Evolutionary conservation across 2,113 vertebrate genomes (phyloP).

Genomic region (Tragulus kanchil): DNA sequence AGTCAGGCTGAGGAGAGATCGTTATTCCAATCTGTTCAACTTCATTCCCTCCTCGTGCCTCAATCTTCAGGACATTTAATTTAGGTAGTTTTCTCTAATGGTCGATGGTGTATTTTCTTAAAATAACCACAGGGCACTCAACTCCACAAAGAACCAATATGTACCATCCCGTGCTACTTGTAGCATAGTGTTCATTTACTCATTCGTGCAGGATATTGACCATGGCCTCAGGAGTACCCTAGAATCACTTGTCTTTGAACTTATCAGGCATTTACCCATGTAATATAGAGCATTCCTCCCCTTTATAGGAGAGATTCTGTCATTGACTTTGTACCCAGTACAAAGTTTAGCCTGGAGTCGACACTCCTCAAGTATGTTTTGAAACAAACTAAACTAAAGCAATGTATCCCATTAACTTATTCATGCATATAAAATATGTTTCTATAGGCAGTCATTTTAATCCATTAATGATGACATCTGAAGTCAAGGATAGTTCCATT

Average conservation of each 20-base stretch:
- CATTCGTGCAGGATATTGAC: not conserved
- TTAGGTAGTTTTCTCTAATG: not conserved
- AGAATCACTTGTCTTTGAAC: not conserved
- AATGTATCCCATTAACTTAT: not conserved
- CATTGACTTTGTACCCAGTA: not conserved
- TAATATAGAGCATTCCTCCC: not conserved
- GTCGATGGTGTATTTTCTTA: not conserved
- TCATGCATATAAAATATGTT: not conserved
- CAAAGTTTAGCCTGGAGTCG: fast-evolving
- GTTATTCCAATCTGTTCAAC: not conserved
- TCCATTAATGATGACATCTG: not conserved
- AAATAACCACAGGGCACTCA: not conserved
- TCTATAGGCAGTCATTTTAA: not conserved
- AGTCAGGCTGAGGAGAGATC: not conserved
- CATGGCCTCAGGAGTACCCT: not conserved
- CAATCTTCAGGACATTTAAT: not conserved
- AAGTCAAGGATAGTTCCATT: not conserved
- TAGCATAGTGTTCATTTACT: not conserved
- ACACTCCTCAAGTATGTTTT: not conserved
- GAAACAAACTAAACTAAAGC: not conserved
- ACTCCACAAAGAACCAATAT: not conserved
- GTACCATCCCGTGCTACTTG: not conserved
- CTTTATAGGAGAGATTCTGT: not conserved
- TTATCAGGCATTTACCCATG: not conserved
- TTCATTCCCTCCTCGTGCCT: not conserved